Evolutionary conservation across 2,113 vertebrate species (phyloP).

Genomic region (Alligator mississippiensis): DNA sequence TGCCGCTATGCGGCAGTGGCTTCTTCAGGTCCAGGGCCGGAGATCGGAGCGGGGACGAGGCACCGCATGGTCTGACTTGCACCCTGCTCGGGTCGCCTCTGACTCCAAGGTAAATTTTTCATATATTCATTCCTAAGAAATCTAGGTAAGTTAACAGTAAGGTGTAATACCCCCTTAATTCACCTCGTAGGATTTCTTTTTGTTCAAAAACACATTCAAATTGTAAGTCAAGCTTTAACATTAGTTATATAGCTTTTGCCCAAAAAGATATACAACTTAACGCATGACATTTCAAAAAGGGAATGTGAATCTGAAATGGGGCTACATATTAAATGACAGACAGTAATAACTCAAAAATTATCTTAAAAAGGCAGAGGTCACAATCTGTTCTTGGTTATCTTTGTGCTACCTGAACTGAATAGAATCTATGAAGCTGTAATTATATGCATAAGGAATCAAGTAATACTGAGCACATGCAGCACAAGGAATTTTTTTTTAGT

Average conservation of each 20-base stretch:
- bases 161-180: neutral
- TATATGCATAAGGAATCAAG: neutral
- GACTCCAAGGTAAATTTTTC: neutral
- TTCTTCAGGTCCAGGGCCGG: no score
- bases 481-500: neutral
- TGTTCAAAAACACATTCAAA: neutral
- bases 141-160: neutral
- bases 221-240: neutral
- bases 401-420: neutral
- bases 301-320: neutral
- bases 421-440: neutral
- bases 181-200: neutral
- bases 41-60: no score
- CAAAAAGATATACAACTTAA: neutral
- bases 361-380: neutral
- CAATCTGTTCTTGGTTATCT: neutral
- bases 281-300: neutral
- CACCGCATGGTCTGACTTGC: no score
- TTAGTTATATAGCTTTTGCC: neutral
- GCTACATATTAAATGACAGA: neutral
- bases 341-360: neutral
- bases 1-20: no score
- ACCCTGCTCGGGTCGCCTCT: neutral
- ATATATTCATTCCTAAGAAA: neutral
- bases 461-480: neutral